Conservation (phyloP, 2,888 invertebrate genomes). For the Gastracanthus pulcherrimus region DNA sequence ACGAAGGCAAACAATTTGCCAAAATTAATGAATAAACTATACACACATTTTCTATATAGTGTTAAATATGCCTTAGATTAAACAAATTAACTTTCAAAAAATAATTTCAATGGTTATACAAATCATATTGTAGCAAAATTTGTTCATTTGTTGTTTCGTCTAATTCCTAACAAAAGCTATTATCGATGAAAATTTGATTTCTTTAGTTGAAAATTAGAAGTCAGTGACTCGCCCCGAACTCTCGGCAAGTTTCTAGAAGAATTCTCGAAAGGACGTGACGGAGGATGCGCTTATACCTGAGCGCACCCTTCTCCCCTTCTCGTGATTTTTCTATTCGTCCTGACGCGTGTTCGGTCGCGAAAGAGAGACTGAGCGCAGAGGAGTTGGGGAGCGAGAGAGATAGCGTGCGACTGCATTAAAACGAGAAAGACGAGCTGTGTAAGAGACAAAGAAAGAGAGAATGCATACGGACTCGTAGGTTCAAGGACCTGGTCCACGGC, state of each 20-base stretch:
- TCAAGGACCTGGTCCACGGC: constrained; percentile 60
- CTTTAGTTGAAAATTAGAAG: not conserved
- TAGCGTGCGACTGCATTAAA: constrained; percentile 44
- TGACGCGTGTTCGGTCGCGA: not conserved
- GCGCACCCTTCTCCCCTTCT: constrained; percentile 26
- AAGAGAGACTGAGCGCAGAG: not conserved
- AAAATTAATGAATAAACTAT: too few relatives aligned
- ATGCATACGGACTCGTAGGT: constrained; percentile 53
- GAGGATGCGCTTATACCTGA: constrained; percentile 39
- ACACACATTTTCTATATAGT: too few relatives aligned
- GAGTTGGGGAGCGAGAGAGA: constrained; percentile 20
- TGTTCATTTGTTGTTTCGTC: too few relatives aligned
- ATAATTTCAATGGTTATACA: too few relatives aligned
- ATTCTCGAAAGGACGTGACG: constrained; percentile 54
- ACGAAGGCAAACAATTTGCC: too few relatives aligned
- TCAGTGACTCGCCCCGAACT: constrained; percentile 18
- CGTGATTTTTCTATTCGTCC: constrained; percentile 34
- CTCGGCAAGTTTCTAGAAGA: constrained; percentile 17
- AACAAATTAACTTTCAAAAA: too few relatives aligned
- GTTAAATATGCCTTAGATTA: too few relatives aligned
- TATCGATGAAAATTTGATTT: too few relatives aligned
- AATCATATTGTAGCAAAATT: too few relatives aligned
- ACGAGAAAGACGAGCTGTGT: constrained; percentile 48
- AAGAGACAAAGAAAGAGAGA: constrained; percentile 54
- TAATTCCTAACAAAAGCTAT: too few relatives aligned